Evolutionary conservation across 2,113 vertebrate species (phyloP), one percentile per base, ranked within the genome.

Genomic region (Gallinago jamesoni): DNA sequence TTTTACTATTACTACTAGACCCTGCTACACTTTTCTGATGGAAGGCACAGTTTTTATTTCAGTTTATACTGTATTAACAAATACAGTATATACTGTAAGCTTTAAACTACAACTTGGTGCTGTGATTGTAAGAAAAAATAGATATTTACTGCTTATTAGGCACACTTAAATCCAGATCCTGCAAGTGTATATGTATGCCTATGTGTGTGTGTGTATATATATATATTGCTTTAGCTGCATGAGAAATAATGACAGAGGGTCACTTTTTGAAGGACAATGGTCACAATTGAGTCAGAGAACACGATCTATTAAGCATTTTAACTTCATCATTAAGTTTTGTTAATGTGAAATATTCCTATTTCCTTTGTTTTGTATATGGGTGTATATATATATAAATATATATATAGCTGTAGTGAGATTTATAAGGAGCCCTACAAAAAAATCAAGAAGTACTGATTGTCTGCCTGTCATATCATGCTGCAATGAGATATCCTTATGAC

Each of bases 181-280:
- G 8, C 19, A 62, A 62, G 27, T 43, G 17, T 35, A 6, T 63
- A 14, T 31, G 3, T 52, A 27, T 57, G 17, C 14, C 23, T 55
- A 1, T 37, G 35, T 59, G 52, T 55, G 52, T 30, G 7, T 57
- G 2, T 37, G 3, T 19, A 0, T 57, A 5, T n/a, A 11, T 69
- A 14, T 41, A 14, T 70, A 28, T 73, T 41, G 28, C 30, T 64
- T 78, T 83, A 69, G 30, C 55, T 64, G 33, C 19, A 9, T 59
- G 33, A 79, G 6, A 57, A 70, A 12, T 76, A 80, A 30, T 48
- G 66, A 28, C 22, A 73, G 39, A 55, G 24, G 22, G n/a, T 60
- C 45, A 23, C 56, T 87, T 3, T 78, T 87, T 53, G 27, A 37
- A 70, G 27, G 18, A 52, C 17, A n/a, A 2, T 78, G 37, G 18